Conservation (phyloP, 2,888 invertebrate genomes). For the Diplazon laetatorius region DNA sequence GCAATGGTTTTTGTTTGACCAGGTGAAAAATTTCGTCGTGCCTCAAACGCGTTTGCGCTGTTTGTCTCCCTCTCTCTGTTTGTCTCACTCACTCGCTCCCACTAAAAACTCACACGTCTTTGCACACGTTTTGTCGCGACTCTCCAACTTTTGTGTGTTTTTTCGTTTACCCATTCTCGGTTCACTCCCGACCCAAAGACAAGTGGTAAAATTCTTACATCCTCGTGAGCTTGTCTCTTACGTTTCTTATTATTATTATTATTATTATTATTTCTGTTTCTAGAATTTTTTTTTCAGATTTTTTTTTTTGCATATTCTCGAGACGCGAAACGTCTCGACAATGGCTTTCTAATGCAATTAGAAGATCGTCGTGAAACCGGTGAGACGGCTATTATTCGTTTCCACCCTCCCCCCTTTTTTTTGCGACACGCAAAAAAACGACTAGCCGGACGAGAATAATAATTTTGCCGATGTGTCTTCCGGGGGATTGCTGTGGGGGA, state of each 20-base stretch:
- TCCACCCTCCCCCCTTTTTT: no score
- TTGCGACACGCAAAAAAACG: slow-evolving; percentile 7
- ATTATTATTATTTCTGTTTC: neutral
- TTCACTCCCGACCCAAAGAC: neutral
- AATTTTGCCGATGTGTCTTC: slow-evolving; percentile 15
- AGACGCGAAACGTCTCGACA: slow-evolving; percentile 66
- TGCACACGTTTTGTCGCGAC: neutral
- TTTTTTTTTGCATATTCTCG: slow-evolving; percentile 43
- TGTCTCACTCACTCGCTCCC: no score
- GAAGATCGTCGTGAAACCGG: slow-evolving; percentile 74
- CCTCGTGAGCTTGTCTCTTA: neutral
- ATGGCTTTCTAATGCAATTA: slow-evolving; percentile 81
- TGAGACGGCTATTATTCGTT: slow-evolving; percentile 44
- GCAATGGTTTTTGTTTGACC: slow-evolving; percentile 78
- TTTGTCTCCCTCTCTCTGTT: no score
- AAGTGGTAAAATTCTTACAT: slow-evolving; percentile 13
- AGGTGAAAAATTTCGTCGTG: slow-evolving; percentile 80
- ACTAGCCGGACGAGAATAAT: slow-evolving; percentile 1
- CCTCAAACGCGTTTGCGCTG: slow-evolving; percentile 45
- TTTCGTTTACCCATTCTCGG: slow-evolving; percentile 24
- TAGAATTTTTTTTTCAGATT: neutral
- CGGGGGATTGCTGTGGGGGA: no score
- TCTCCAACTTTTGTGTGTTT: neutral
- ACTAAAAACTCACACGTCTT: slow-evolving; percentile 17
- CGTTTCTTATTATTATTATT: no score